Conservation (phyloP, 2,888 invertebrate genomes). For the Cremastinae sp. region DNA sequence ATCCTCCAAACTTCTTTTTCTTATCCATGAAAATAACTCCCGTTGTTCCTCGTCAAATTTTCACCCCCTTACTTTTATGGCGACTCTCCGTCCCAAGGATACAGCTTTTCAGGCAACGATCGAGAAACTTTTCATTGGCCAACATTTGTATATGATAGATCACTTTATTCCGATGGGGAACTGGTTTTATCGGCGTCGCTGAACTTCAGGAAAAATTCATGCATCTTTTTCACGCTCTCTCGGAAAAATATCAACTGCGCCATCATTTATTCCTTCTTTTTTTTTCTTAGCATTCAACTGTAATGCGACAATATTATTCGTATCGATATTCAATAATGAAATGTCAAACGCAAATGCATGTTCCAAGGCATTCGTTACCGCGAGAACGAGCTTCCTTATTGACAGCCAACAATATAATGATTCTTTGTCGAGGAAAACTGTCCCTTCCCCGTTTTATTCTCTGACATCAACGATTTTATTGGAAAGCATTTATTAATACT, state of each 20-base stretch:
- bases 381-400: no score
- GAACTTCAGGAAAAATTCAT: not conserved
- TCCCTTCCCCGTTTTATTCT: no score
- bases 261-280: no score
- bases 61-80: constrained; percentile 12
- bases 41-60: constrained; percentile 23
- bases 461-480: no score
- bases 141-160: constrained; percentile 34
- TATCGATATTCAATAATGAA: no score
- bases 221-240: not conserved
- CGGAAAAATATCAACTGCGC: not conserved
- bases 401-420: no score
- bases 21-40: constrained; percentile 27
- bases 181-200: not conserved
- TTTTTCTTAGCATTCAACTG: not conserved
- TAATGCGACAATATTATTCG: no score
- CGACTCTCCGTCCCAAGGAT: constrained; percentile 16
- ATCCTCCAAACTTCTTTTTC: constrained; percentile 7
- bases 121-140: constrained; percentile 38
- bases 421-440: no score
- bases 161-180: constrained; percentile 14
- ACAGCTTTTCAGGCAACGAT: constrained; percentile 29
- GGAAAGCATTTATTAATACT: no score
- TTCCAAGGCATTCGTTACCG: no score
- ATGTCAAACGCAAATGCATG: no score